Conservation (phyloP, 2,888 invertebrate species). For the Endomychus coccineus region DNA sequence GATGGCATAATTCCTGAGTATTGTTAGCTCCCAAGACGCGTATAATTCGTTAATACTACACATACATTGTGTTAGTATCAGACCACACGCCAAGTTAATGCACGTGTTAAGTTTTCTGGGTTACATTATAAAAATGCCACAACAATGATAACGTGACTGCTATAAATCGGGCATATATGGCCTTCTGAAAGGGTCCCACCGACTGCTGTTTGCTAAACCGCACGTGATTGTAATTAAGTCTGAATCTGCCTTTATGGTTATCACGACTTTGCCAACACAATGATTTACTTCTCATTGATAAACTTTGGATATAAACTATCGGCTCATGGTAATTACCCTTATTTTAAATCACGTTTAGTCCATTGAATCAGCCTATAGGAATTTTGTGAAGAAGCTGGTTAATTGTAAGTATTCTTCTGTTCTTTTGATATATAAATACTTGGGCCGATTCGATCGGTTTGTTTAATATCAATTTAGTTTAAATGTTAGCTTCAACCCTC, state of each 20-base stretch:
- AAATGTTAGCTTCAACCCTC: too few species aligned
- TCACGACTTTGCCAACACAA: conserved; percentile 39
- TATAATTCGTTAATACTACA: too few species aligned
- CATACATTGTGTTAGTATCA: conserved; percentile 14
- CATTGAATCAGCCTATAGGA: too few species aligned
- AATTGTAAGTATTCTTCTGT: too few species aligned
- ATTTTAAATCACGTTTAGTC: conserved; percentile 30
- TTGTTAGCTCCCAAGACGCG: too few species aligned
- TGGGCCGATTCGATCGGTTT: too few species aligned
- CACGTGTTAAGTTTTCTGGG: conserved; percentile 29
- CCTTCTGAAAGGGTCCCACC: conserved; percentile 27
- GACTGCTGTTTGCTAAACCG: conserved; percentile 28
- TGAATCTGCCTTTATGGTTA: conserved; percentile 40
- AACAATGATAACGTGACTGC: conserved; percentile 38
- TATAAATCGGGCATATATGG: conserved; percentile 37
- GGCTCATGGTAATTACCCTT: conserved; percentile 33
- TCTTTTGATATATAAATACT: too few species aligned
- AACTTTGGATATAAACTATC: conserved; percentile 40
- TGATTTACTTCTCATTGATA: conserved; percentile 42
- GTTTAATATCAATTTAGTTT: too few species aligned
- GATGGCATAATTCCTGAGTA: too few species aligned
- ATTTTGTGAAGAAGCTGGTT: too few species aligned
- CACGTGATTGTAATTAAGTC: conserved; percentile 44
- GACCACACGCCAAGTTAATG: conserved; percentile 29
- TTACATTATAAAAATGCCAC: conserved; percentile 25